Conservation (phyloP, 2,113 vertebrate species). For the Pteropus alecto region DNA sequence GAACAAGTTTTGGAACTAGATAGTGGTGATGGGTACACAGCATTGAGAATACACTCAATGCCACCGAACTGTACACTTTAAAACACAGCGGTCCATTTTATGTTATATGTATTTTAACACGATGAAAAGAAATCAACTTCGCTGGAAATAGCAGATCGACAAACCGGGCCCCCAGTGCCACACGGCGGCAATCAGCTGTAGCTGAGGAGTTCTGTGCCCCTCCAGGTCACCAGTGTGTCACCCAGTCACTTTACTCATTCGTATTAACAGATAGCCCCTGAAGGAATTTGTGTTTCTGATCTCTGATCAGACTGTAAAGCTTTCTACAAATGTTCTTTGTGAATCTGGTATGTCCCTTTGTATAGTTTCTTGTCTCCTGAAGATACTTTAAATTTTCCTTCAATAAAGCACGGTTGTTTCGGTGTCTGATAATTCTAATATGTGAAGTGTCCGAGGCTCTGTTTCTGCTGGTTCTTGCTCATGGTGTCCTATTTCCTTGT, state of each 20-base stretch:
- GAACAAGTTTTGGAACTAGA: neutral
- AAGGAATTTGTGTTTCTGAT: conserved; percentile 14
- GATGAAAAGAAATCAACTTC: neutral
- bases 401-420: neutral
- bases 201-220: neutral
- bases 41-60: neutral
- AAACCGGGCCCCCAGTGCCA: neutral
- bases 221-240: neutral
- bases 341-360: neutral
- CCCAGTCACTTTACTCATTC: neutral
- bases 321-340: conserved; percentile 35
- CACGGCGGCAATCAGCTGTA: neutral
- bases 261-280: neutral
- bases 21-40: neutral
- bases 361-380: neutral
- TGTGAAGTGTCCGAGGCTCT: neutral
- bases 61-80: neutral
- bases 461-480: neutral
- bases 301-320: neutral
- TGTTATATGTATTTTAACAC: neutral
- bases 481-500: conserved; percentile 1
- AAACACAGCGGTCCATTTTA: neutral
- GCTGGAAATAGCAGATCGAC: neutral
- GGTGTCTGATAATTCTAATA: neutral
- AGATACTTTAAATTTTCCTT: conserved; percentile 11